Evolutionary conservation across 2,888 invertebrate genomes (phyloP), one percentile per base, ranked within the genome.

Genomic region (Drosophila cracens): DNA sequence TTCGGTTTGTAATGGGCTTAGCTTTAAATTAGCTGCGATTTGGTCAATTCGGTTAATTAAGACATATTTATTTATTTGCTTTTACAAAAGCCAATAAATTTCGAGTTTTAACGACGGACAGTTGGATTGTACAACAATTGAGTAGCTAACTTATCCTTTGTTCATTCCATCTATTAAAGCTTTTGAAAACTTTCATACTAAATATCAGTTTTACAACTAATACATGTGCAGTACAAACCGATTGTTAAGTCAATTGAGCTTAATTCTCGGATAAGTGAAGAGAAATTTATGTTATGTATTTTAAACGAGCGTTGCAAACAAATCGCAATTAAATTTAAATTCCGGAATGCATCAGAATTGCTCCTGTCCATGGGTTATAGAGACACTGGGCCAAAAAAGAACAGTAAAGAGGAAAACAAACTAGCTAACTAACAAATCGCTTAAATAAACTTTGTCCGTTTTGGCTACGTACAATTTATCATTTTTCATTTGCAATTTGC

Each of bases 371-470:
- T 46, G 48, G 33, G 4, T 33, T 34, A n/a, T 1, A 25, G 6
- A 27, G 27, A 21, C 2, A 2, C n/a, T 25, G n/a, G 10, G 33
- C 40, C 10, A 54, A 27, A 27, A 34, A 34, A 18, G 2, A 29
- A 48, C 27, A 57, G 56, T 52, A 40, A 52, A 38, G 36, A 46
- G 33, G 36, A 54, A 54, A 61, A 46, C 34, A 76, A 60, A 64
- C 52, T 46, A 64, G 51, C 71, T 73, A 74, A 78, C 83, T 72
- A 89, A 87, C 82, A 84, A 87, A 87, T 82, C 80, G 90, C 86
- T 85, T 79, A 87, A 89, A 90, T 86, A 90, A 88, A 88, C 83
- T 90, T 87, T 85, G 81, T 75, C 81, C 71, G 73, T 74, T 76
- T 74, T 73, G 65, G 63, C 67, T 63, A 65, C 71, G 64, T 58